phyloP scores from a whole-genome alignment of 2,113 vertebrate genomes.

The Hyaena hyaena region DNA sequence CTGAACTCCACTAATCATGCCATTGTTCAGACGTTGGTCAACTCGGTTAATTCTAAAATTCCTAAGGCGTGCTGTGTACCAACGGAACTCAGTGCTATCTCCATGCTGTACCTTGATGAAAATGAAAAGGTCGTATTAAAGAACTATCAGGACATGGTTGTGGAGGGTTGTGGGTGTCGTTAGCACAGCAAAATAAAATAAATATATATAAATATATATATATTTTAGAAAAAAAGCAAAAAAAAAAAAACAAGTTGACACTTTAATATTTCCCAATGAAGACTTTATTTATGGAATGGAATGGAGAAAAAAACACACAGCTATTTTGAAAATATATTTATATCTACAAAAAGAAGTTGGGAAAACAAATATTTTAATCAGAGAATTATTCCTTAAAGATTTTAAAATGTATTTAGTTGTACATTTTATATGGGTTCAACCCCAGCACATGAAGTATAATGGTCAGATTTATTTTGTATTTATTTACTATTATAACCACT shows the following conservation, averaged over 20 bases:
- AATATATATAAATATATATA: constrained; percentile 64
- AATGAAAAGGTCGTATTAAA: constrained; percentile 99
- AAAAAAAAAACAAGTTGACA: constrained; percentile 88
- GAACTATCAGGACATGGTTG: constrained; percentile 99
- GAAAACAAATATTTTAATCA: constrained; percentile 99
- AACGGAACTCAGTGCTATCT: constrained; percentile 98
- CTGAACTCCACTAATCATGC: constrained; percentile 99
- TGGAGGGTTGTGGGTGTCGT: constrained; percentile 98
- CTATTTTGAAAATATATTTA: constrained; percentile 99
- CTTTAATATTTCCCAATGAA: constrained; percentile 98
- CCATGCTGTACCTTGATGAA: constrained; percentile 98
- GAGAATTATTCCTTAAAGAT: constrained; percentile 99
- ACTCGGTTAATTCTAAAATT: constrained; percentile 98
- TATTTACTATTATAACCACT: constrained; percentile 99
- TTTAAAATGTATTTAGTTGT: constrained; percentile 99
- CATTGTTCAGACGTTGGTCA: constrained; percentile 99
- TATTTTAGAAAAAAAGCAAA: constrained; percentile 83
- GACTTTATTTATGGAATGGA: constrained; percentile 98
- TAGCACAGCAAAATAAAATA: constrained; percentile 86
- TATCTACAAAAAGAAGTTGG: constrained; percentile 96
- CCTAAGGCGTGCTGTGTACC: constrained; percentile 99
- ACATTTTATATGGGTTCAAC: constrained; percentile 99
- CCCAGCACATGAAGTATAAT: constrained; percentile 99
- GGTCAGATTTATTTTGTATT: constrained; percentile 99
- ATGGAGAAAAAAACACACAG: constrained; percentile 91